These are phyloP conservation scores for Thomomys bottae DNA, from an alignment of 2,113 vertebrate genomes.

Conservation along the genomic window DNA sequence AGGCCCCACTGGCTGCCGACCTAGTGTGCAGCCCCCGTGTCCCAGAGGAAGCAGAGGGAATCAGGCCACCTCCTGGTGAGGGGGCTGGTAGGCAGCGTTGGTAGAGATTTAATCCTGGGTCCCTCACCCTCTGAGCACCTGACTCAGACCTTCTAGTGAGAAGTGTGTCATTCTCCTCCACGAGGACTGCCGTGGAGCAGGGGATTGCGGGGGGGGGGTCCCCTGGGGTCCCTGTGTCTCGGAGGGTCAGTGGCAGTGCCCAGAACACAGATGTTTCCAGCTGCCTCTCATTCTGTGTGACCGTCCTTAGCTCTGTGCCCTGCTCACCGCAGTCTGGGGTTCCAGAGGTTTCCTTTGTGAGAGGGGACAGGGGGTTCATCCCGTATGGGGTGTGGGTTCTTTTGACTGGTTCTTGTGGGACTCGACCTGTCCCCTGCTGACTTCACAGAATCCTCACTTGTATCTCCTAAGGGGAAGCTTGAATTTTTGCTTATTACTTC, in stretches of 20 bases:
- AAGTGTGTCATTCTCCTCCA: not conserved
- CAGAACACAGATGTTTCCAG: accelerated
- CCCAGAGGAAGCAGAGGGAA: not conserved
- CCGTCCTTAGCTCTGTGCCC: not conserved
- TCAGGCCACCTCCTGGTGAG: not conserved
- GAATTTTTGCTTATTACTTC: constrained; percentile 33
- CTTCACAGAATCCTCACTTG: accelerated
- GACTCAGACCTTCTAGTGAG: not conserved
- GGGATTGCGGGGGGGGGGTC: no score
- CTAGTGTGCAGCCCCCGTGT: not conserved
- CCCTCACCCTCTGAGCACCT: not conserved
- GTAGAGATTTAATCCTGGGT: not conserved
- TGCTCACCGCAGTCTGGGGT: not conserved
- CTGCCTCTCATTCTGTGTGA: not conserved
- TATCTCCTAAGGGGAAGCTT: constrained; percentile 19
- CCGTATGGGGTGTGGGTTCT: not conserved
- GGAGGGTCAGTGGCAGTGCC: not conserved
- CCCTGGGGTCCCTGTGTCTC: not conserved
- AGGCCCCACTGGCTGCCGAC: accelerated
- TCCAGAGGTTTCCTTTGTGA: not conserved
- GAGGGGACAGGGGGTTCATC: not conserved
- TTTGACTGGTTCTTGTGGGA: not conserved
- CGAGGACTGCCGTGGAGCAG: not conserved
- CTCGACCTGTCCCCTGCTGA: not conserved
- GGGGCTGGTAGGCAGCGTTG: not conserved